Conservation (phyloP, 2,888 invertebrate species). For the Volucella bombylans region DNA sequence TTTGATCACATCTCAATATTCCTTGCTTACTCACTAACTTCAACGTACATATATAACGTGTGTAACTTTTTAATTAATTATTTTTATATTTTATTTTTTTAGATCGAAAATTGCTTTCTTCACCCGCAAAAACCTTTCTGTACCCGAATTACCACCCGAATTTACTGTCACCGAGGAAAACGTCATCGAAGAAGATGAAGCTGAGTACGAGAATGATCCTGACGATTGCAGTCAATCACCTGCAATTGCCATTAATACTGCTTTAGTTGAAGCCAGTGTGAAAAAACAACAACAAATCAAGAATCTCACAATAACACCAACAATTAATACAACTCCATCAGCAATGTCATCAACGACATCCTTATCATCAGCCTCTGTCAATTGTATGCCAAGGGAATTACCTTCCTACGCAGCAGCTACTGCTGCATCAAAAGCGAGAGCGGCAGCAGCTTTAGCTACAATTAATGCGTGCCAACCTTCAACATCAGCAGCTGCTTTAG, state of each 20-base stretch:
- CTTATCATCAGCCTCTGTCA: slow-evolving; percentile 58
- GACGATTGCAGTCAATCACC: slow-evolving; percentile 76
- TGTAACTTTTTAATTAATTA: neutral
- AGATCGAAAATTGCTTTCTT: slow-evolving; percentile 99
- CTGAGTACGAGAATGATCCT: slow-evolving; percentile 77
- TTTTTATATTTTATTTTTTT: slow-evolving; percentile 78
- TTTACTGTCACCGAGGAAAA: slow-evolving; percentile 82
- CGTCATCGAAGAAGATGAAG: slow-evolving; percentile 79
- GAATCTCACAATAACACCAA: slow-evolving; percentile 79
- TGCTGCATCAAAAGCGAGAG: slow-evolving; percentile 53
- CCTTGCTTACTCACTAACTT: neutral
- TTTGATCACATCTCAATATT: neutral
- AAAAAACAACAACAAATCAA: slow-evolving; percentile 77
- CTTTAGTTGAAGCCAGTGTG: slow-evolving; percentile 81
- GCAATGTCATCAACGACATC: slow-evolving; percentile 36
- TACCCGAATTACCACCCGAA: slow-evolving; percentile 89
- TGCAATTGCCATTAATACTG: slow-evolving; percentile 81
- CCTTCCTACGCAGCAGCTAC: slow-evolving; percentile 70
- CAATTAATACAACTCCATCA: slow-evolving; percentile 66
- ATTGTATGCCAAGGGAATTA: slow-evolving; percentile 62
- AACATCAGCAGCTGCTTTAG: slow-evolving; percentile 69
- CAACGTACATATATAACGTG: neutral
- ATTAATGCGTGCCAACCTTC: slow-evolving; percentile 66
- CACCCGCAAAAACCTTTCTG: slow-evolving; percentile 89
- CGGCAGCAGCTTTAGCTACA: slow-evolving; percentile 72